Evolutionary conservation across 2,888 invertebrate genomes (phyloP), one percentile per base, ranked within the genome.

Genomic region (Cyclophora albipunctata): DNA sequence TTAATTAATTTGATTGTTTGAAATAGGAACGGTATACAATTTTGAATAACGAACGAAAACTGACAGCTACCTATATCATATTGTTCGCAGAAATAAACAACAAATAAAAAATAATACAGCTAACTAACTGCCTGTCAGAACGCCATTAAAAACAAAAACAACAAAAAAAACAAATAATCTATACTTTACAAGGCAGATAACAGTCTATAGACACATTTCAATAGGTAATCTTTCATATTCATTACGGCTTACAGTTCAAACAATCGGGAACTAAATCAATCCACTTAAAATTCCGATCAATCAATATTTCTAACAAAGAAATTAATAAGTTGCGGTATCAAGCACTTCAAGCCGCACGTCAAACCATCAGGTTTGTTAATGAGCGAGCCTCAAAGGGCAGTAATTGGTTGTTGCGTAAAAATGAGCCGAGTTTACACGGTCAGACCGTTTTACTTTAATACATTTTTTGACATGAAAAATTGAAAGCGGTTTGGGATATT

Each of bases 201-300:
- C 55, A 40, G 35, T 5, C 5, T 47, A 61, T 56, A 61, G 59
- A 55, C 56, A 55, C 53, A 46, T 52, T 50, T 50, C 48, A 48
- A 50, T 41, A 45, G n/a, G 42, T 48, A 40, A 57, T 56, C 54
- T 53, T 49, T 55, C 60, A 57, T 55, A 48, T 50, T 48, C 52
- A 47, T 48, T 52, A 54, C 52, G 50, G 55, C 55, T 46, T 33
- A 40, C 7, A 33, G 35, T 46, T 49, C 46, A 56, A 54, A 52
- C 57, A 55, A 57, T 57, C 59, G 56, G 45, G 49, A 55, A 54
- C 59, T 57, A 59, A 57, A 62, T 63, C 70, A 70, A 66, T 66
- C 66, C 69, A 73, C 74, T 73, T 72, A 72, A 69, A 51, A 69
- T 71, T 66, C 69, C 71, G 58, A 72, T 72, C 74, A 66, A 73